Base-by-base conservation (phyloP, 2,797 vertebrate genomes). In the Podargus strigoides region DNA sequence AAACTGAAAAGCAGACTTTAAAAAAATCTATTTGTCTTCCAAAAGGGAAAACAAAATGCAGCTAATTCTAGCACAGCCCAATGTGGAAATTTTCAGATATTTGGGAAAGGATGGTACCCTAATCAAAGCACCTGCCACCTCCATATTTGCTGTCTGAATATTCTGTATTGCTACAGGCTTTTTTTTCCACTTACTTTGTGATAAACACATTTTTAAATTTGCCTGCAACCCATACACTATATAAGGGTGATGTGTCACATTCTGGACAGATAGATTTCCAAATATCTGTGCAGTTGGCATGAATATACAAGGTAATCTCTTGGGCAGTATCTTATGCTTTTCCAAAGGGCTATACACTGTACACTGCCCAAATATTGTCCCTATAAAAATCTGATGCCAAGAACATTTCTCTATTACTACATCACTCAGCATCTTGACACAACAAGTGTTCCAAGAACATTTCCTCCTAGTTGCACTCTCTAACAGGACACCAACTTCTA, bases 401-500 rank as follows among this genome's bases (percentile, higher is more conserved):
- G 94, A 96, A 97, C 89, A 96, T 96, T 97, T 96, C 94, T 95
- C 75, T 86, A 85, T 83, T 85, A 97, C 87, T 78, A 58, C 62
- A 93, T 93, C 94, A 97, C 56, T 96, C 49, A 93, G 52, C 34
- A 91, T 95, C 89, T 96, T 70, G 46, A 85, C 42, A 86, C 12
- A 44, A 27, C 69, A 78, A 78, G 49, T 46, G 64, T 92, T 94
- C 88, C 93, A 97, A 92, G 94, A 96, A 97, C 76, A 95, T 63
- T 78, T 86, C 69, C 74, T 94, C 72, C 66, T 68, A 26, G 3
- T 12, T 96, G 58, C 56, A 75, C 72, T 73, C 37, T 85, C 41
- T 79, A 49, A 55, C 11, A 87, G 26, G 34, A 94, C 2, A 59
- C 32, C 74, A 95, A 32, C 22, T 94, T 93, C 63, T 36, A 93